Conservation (phyloP, 2,888 invertebrate genomes). For the Netelia melanura region DNA sequence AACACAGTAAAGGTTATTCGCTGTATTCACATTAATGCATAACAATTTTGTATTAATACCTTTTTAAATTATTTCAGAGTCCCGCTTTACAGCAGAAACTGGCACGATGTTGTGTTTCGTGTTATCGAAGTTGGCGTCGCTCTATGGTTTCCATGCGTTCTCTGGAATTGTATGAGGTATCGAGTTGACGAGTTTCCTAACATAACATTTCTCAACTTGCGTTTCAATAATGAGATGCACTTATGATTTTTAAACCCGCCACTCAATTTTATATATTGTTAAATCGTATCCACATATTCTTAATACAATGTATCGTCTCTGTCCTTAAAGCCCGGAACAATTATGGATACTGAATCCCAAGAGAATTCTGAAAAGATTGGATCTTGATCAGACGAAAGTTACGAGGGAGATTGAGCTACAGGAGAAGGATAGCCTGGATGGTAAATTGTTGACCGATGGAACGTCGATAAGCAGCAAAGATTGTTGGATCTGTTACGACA, state of each 20-base stretch:
- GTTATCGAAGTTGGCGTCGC: conserved; percentile 96
- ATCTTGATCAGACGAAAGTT: conserved; percentile 81
- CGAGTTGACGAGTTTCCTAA: conserved; percentile 7
- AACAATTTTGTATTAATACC: no score
- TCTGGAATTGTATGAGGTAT: conserved; percentile 97
- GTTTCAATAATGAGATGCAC: background rate
- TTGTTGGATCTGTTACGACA: conserved; percentile 98
- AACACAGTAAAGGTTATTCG: no score
- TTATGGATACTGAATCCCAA: conserved; percentile 97
- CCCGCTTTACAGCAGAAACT: conserved; percentile 95
- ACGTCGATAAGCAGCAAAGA: conserved; percentile 88
- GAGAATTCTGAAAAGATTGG: conserved; percentile 90
- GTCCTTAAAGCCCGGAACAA: conserved; percentile 89
- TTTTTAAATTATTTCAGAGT: conserved; percentile 87
- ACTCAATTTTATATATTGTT: background rate
- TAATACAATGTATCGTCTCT: conserved; percentile 12
- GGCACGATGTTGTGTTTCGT: conserved; percentile 96
- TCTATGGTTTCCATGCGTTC: conserved; percentile 97
- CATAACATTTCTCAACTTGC: background rate
- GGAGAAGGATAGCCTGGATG: conserved; percentile 77
- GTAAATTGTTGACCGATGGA: conserved; percentile 76
- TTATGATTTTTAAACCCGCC: no score
- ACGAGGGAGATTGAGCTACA: conserved; percentile 81
- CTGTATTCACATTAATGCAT: no score
- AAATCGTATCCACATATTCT: conserved; percentile 6